Evolutionary conservation across 2,888 invertebrate species (phyloP), one percentile per base, ranked within the genome.

Genomic region (Lithosia quadra): DNA sequence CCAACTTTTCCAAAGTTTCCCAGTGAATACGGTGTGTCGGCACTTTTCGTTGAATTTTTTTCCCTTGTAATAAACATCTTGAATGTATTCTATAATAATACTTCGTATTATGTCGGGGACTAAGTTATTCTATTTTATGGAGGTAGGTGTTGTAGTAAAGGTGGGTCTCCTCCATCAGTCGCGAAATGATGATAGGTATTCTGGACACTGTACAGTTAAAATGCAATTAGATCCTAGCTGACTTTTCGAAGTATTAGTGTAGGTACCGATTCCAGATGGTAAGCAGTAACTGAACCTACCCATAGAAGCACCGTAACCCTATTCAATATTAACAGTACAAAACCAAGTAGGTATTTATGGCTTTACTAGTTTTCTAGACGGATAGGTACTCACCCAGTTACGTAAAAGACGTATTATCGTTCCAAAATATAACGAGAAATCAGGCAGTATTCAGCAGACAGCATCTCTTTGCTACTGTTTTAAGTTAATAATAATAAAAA

Each of bases 1-100:
- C 65, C 62, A 80, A 86, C 79, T 87, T 87, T 83, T 82, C 80
- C 61, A 56, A 83, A 87, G 78, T 87, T 87, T 73, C 73, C 79
- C 71, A 80, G 80, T 72, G 82, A 81, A 82, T 73, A 80, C 70
- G 75, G 82, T 85, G 82, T 80, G 83, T 80, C 68, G 72, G 84
- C 81, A 87, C 84, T 86, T 85, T 82, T 76, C 76, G 69, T 60
- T 67, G 58, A 63, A 67, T 80, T 82, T 82, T 49, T 84, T 83
- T 68, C 36, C 24, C 57, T 55, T 68, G 59, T 60, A 71, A 72
- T 68, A 71, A 78, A 81, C 75, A 71, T 77, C 60, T 75, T 68
- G 34, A 67, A 68, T 65, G 59, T 71, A 67, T 73, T 70, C 62
- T 69, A 55, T 68, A 67, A 76, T 49, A 61, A 65, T 56, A 72